Percentiles rank a stretch among this genome's conserved stretches.
phyloP scores from a whole-genome alignment of 2,888 invertebrate species.

The Muscina levida region DNA sequence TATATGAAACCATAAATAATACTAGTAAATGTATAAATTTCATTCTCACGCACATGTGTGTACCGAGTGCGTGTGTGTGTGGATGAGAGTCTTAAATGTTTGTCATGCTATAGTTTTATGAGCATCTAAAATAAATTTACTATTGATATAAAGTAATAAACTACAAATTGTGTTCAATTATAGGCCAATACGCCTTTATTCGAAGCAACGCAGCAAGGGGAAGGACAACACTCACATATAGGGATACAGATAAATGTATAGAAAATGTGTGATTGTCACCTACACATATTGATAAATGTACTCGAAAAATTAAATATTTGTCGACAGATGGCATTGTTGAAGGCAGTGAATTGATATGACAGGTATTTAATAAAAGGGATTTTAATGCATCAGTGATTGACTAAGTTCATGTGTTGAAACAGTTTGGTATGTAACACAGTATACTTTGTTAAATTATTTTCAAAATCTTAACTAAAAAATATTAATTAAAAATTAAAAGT shows the following conservation, averaged over 20 bases:
- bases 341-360: slow-evolving; percentile 39
- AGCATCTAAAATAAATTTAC: slow-evolving; percentile 62
- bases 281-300: slow-evolving; percentile 6
- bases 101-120: slow-evolving; percentile 53
- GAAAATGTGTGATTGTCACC: slow-evolving; percentile 17
- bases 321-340: background rate
- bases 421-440: too few relatives aligned
- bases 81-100: background rate
- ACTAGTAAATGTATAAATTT: slow-evolving; percentile 38
- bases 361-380: slow-evolving; percentile 44
- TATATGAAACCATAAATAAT: slow-evolving; percentile 55
- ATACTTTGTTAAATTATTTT: too few relatives aligned
- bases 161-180: slow-evolving; percentile 63
- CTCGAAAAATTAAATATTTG: background rate
- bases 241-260: slow-evolving; percentile 1
- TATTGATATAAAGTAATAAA: slow-evolving; percentile 63
- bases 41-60: background rate
- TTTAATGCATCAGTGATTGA: slow-evolving; percentile 48
- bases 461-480: too few relatives aligned
- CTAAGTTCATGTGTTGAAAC: slow-evolving; percentile 1
- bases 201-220: background rate
- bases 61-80: background rate
- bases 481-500: too few relatives aligned
- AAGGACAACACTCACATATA: slow-evolving; percentile 8
- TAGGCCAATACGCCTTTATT: slow-evolving; percentile 16